Base-by-base conservation (phyloP, 2,113 vertebrate genomes). In the Illadopsis cleaveri region DNA sequence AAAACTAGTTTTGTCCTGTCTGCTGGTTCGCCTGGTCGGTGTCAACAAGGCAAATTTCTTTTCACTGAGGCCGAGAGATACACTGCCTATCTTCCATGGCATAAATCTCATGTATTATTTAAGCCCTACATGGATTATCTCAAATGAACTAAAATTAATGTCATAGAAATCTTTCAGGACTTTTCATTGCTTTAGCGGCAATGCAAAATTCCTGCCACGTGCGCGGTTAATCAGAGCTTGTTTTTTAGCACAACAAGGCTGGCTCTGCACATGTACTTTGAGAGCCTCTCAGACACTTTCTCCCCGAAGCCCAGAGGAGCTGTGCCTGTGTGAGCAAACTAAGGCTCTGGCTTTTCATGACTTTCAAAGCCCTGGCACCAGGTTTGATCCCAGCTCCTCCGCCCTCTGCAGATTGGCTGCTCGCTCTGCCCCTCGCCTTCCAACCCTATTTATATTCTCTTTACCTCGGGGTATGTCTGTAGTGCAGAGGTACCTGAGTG, bases 101-200 rank as follows among this genome's bases (percentile, higher is more conserved):
- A 31, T 48, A 93, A 75, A 75, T 86, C 95, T 96, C 96, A 97
- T 96, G 94, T 94, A 94, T 97, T 95, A 96, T 97, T 96, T 97
- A 95, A 97, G 79, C 44, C 66, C 71, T 78, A 88, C 53, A 44
- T 31, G 48, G 58, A 89, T 97, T 79, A 87, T 90, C 88, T 92
- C 15, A 71, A 93, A 94, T 81, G 73, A 94, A 92, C 73, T 68
- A 62, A 91, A 93, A 94, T 93, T 96, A 94, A 92, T 47, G 83
- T 24, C 83, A 89, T 1, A 56, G 81, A 95, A 68, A 91, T 83
- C 89, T 97, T 96, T 88, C 79, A 71, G 71, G 94, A 90, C 87
- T 71, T 88, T 53, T 64, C 86, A 48, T 35, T 86, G 76, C 93
- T 83, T 82, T 73, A 90, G 86, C 0, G 0, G 84, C 53, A 44